A percentile compares a stretch with the other conserved stretches of the same genome.
phyloP scores from a whole-genome alignment of 2,888 invertebrate species.

The Pocota personata region DNA sequence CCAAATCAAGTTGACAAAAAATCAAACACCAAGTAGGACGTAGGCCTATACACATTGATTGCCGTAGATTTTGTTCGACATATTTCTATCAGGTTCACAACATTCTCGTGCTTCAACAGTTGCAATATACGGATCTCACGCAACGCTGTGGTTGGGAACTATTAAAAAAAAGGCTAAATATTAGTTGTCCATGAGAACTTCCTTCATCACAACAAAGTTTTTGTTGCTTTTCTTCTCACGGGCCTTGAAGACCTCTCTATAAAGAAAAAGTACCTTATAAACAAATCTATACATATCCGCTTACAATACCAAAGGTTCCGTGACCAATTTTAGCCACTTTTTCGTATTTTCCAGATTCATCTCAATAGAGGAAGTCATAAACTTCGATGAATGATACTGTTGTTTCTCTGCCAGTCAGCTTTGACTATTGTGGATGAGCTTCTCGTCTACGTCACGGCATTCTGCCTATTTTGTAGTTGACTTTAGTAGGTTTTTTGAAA shows the following conservation, averaged over 20 bases:
- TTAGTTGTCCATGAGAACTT: slow-evolving; percentile 98
- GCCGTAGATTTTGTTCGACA: slow-evolving; percentile 94
- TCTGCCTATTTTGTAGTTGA: not conserved
- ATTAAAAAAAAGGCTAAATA: slow-evolving; percentile 78
- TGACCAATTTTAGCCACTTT: slow-evolving; percentile 99
- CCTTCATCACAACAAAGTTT: slow-evolving; percentile 98
- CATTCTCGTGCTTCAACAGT: slow-evolving; percentile 97
- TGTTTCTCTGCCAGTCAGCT: slow-evolving; percentile 81
- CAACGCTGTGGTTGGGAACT: slow-evolving; percentile 99
- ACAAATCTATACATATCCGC: not conserved
- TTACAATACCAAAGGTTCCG: slow-evolving; percentile 92
- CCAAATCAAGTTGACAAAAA: slow-evolving; percentile 99
- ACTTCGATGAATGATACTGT: slow-evolving; percentile 83
- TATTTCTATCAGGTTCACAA: slow-evolving; percentile 98
- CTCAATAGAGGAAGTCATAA: slow-evolving; percentile 85
- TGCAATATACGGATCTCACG: slow-evolving; percentile 98
- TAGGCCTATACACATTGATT: slow-evolving; percentile 82
- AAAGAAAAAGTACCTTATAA: slow-evolving; percentile 68
- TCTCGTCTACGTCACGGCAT: slow-evolving; percentile 74
- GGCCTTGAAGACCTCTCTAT: slow-evolving; percentile 98
- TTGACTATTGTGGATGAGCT: slow-evolving; percentile 71
- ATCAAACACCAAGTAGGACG: slow-evolving; percentile 95
- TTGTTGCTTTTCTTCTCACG: slow-evolving; percentile 93
- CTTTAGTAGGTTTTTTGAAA: not conserved
- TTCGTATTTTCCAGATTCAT: slow-evolving; percentile 96